These are phyloP conservation scores for Lycaena phlaeas DNA, from an alignment of 2,888 invertebrate species.

Conservation along the genomic window DNA sequence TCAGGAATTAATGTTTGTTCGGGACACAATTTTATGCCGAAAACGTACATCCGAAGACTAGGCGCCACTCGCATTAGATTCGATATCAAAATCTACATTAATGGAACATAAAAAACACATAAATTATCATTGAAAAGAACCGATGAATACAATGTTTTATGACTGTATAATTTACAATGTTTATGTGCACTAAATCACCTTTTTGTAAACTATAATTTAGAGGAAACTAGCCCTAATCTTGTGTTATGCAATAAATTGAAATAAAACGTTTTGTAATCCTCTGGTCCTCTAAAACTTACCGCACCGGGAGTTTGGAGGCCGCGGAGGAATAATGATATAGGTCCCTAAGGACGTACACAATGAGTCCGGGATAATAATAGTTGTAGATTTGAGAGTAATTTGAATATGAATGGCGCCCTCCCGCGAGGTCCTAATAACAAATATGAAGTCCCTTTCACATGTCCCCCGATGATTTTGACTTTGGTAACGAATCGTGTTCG, in stretches of 20 bases:
- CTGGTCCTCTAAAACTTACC: slow-evolving; percentile 50
- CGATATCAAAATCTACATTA: slow-evolving; percentile 61
- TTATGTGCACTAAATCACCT: slow-evolving; percentile 37
- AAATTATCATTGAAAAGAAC: slow-evolving; percentile 62
- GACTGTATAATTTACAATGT: slow-evolving; percentile 31
- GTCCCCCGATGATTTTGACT: slow-evolving; percentile 61
- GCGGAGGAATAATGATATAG: slow-evolving; percentile 60
- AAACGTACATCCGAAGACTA: slow-evolving; percentile 52
- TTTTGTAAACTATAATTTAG: slow-evolving; percentile 34
- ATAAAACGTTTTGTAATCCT: slow-evolving; percentile 57
- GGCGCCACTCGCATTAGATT: slow-evolving; percentile 66
- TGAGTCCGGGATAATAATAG: slow-evolving; percentile 65
- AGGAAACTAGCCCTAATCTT: too few species aligned
- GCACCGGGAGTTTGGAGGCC: slow-evolving; percentile 61
- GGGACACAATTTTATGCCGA: slow-evolving; percentile 56
- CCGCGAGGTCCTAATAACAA: slow-evolving; percentile 66
- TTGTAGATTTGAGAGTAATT: slow-evolving; percentile 71
- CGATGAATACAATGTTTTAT: slow-evolving; percentile 61
- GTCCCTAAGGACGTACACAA: slow-evolving; percentile 65
- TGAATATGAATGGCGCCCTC: slow-evolving; percentile 71
- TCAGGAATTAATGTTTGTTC: slow-evolving; percentile 59
- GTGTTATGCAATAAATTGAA: slow-evolving; percentile 57
- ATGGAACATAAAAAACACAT: slow-evolving; percentile 67
- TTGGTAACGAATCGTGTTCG: slow-evolving; percentile 51
- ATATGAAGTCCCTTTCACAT: slow-evolving; percentile 66